phyloP scores from a whole-genome alignment of 1,140 invertebrate genomes.

The Drosophila kepulauana region DNA sequence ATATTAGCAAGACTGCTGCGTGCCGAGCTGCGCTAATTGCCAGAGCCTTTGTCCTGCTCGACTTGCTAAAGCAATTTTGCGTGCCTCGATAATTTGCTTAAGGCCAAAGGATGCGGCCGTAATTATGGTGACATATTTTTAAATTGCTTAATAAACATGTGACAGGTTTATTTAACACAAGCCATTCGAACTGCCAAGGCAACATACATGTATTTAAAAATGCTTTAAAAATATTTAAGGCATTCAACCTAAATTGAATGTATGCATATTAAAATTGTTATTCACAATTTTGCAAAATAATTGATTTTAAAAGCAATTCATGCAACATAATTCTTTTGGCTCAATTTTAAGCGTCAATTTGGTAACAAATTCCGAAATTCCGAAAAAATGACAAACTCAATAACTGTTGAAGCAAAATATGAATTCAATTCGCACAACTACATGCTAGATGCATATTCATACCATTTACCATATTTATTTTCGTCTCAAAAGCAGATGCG shows the following conservation, averaged over 20 bases:
- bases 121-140: slow-evolving; percentile 45
- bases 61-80: slow-evolving; percentile 66
- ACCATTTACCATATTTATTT: slow-evolving; percentile 9
- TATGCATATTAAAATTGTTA: background rate
- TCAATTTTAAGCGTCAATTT: slow-evolving; percentile 18
- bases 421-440: background rate
- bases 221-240: background rate
- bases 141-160: slow-evolving; percentile 50
- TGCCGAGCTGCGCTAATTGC: slow-evolving; percentile 68
- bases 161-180: slow-evolving; percentile 10
- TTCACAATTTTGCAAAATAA: background rate
- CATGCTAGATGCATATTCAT: background rate
- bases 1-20: slow-evolving; percentile 57
- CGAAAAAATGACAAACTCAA: slow-evolving; percentile 17
- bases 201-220: too few species aligned
- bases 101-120: slow-evolving; percentile 46
- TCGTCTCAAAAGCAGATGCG: slow-evolving; percentile 26
- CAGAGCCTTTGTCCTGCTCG: slow-evolving; percentile 63
- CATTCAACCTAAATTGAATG: background rate
- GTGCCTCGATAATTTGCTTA: slow-evolving; percentile 78
- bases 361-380: slow-evolving; percentile 5
- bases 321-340: background rate
- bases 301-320: slow-evolving; percentile 4
- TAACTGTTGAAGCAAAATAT: slow-evolving; percentile 22
- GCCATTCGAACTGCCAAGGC: background rate